Evolutionary conservation across 2,113 vertebrate genomes (phyloP).

Genomic region (Piprites chloris): DNA sequence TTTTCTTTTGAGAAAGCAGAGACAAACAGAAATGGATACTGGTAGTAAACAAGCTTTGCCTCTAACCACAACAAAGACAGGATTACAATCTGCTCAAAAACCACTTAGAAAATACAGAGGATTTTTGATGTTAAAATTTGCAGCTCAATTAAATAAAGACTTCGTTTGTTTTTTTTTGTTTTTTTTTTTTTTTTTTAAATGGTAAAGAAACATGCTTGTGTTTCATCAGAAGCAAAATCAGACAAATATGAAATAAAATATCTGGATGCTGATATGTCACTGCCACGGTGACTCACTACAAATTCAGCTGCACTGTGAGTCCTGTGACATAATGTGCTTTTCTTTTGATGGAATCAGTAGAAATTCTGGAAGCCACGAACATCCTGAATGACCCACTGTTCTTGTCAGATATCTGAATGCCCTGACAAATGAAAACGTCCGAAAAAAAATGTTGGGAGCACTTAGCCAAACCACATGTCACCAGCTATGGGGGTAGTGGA

Average conservation of each 20-base stretch:
- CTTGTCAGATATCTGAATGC: background rate
- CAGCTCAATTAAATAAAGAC: background rate
- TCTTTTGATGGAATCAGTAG: slow-evolving; percentile 19
- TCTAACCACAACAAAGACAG: background rate
- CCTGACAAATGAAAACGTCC: background rate
- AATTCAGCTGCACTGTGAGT: background rate
- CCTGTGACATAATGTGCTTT: slow-evolving; percentile 35
- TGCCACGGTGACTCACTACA: slow-evolving; percentile 5
- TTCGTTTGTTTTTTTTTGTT: too few species aligned
- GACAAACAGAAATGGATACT: background rate
- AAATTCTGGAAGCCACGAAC: background rate
- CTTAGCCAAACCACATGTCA: background rate
- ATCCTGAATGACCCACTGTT: slow-evolving; percentile 50
- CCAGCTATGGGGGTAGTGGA: background rate
- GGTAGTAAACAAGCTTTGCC: background rate
- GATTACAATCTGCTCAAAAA: background rate
- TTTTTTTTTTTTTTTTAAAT: too few species aligned
- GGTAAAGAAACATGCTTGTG: background rate
- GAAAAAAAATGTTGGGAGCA: background rate
- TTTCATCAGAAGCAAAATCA: background rate
- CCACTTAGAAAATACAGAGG: background rate
- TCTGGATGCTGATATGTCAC: background rate
- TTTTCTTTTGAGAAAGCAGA: background rate
- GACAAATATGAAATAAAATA: background rate
- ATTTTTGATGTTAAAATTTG: background rate